Base-by-base conservation (phyloP, 2,113 vertebrate genomes). In the Ammospiza nelsoni region DNA sequence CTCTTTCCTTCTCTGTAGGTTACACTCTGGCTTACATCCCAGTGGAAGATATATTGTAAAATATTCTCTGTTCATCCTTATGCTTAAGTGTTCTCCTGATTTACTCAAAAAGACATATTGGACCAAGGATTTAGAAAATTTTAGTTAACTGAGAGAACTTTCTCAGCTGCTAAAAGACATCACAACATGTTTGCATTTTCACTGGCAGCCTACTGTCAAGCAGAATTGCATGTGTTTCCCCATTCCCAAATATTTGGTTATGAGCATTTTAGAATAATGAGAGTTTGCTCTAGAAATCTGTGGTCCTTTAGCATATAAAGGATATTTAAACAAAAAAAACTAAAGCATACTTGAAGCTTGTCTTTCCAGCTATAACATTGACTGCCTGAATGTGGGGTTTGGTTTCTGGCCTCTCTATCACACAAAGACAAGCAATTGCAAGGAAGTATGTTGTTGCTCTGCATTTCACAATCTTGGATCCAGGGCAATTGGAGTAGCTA, bases 1-100 rank as follows among this genome's bases (percentile, higher is more conserved):
- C 33, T 46, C 35, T 43, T 80, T 67, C 49, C 55, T 69, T 54
- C 72, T 77, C 92, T 72, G 73, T 89, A 86, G 83, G 80, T 92
- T 95, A 41, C 16, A n/a, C 16, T 62, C 46, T 77, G 87, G 84
- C 82, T 91, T 69, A 80, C 33, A 93, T 92, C 89, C 84, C 84
- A 90, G 77, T 37, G 66, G 74, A 83, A 85, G 67, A 84, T 43
- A 83, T 43, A 54, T 79, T 49, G 55, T 35, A 21, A 87, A 62
- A 74, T 90, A 73, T 17, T 79, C 49, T 62, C 59, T 48, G 37
- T 73, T 61, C 37, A 52, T 57, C 49, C 39, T 80, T 71, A 33
- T 69, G 59, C 24, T 91, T 63, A 62, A 52, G 25, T 44, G 8
- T 89, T 96, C 67, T 58, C 84, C 39, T 84, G 61, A 94, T 68